Conservation (phyloP, 2,888 invertebrate genomes). For the Lochmaea capreae region DNA sequence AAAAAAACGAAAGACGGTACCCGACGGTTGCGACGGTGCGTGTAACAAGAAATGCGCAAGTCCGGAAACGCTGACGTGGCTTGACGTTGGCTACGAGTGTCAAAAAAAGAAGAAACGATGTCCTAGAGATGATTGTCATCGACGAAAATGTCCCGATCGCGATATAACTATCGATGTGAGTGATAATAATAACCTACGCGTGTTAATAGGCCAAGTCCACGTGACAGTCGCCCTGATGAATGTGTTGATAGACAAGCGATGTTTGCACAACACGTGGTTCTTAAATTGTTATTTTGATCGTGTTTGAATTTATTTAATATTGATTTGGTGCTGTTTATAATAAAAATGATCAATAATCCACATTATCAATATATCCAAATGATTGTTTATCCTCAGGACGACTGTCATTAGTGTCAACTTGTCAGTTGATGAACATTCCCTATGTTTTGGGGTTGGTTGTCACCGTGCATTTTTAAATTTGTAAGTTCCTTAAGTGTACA, state of each 20-base stretch:
- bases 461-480: slow-evolving; percentile 30
- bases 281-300: too few species aligned
- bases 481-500: slow-evolving; percentile 31
- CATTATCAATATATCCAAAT: too few species aligned
- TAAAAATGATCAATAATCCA: too few species aligned
- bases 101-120: slow-evolving; percentile 5
- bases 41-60: slow-evolving; percentile 15
- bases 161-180: slow-evolving; percentile 37
- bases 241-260: too few species aligned
- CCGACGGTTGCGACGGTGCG: slow-evolving; percentile 18
- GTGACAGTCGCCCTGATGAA: too few species aligned
- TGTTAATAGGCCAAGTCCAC: not conserved
- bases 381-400: too few species aligned
- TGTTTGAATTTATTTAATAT: too few species aligned
- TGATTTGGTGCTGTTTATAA: too few species aligned
- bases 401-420: too few species aligned
- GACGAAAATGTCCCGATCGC: slow-evolving; percentile 32
- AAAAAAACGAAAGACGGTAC: slow-evolving; percentile 32
- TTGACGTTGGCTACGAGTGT: slow-evolving; percentile 5
- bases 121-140: not conserved
- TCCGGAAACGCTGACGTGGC: not conserved
- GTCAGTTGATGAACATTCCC: too few species aligned
- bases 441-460: not conserved
- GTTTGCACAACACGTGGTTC: too few species aligned
- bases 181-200: slow-evolving; percentile 14